These are phyloP conservation scores for Xiphophorus couchianus DNA, from an alignment of 2,113 vertebrate species.

Conservation along the genomic window DNA sequence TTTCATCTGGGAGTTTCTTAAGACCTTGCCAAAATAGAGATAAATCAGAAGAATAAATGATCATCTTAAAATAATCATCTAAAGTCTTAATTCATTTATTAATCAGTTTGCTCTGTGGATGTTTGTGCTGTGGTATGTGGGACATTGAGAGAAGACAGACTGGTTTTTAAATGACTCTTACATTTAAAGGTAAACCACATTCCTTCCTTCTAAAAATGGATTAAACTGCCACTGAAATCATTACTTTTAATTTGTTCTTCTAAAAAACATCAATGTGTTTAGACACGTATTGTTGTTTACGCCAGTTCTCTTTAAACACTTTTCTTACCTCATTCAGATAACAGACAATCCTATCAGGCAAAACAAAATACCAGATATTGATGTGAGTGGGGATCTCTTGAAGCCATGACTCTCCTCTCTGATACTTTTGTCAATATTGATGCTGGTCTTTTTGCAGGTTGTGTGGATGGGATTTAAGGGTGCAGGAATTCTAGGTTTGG, in stretches of 20 bases:
- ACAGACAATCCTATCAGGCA: too few species aligned
- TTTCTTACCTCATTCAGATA: neutral
- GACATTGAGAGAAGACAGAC: too few species aligned
- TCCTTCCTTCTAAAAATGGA: neutral
- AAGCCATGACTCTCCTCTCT: neutral
- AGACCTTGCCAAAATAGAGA: too few species aligned
- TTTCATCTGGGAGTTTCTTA: too few species aligned
- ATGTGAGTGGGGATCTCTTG: neutral
- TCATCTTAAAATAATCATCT: too few species aligned
- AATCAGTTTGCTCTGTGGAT: too few species aligned
- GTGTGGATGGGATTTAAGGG: slow-evolving; percentile 12
- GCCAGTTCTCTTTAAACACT: neutral
- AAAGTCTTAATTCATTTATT: too few species aligned
- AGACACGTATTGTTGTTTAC: neutral
- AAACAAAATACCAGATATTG: neutral
- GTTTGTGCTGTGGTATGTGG: too few species aligned
- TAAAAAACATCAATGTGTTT: neutral
- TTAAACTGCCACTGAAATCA: neutral
- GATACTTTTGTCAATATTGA: slow-evolving; percentile 13
- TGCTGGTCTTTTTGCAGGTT: neutral
- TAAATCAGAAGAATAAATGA: too few species aligned
- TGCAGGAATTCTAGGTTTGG: neutral
- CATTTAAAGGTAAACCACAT: neutral
- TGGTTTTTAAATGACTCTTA: too few species aligned
- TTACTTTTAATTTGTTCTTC: neutral